Evolutionary conservation across 2,888 invertebrate species (phyloP), one percentile per base, ranked within the genome.

Genomic region (Hypselothyrea guttata): DNA sequence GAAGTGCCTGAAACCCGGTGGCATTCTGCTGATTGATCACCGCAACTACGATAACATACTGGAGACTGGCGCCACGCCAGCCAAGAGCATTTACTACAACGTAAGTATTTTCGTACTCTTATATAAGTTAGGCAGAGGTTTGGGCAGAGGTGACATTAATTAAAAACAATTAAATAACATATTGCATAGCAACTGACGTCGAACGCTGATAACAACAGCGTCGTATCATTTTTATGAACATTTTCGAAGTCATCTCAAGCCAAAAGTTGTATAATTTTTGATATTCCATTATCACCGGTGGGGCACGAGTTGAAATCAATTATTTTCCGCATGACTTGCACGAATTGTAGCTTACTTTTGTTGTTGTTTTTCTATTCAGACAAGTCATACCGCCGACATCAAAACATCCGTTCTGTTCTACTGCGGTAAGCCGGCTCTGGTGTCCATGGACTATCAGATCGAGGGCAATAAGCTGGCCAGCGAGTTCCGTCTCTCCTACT

Each of bases 1-100:
- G 70, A 92, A 92, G 75, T 95, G 96, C 88, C 92, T 97, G 2
- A 96, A 95, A 88, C 96, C 96, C 0, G 96, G 96, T 3, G 97
- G 97, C 0, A 91, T 96, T 9, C 90, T 97, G 38, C 90, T 97
- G 44, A 96, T 97, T 47, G 97, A 97, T 89, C 97, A 97, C 84
- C 93, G 97, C 84, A 97, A 97, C 88, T 97, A 96, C 72, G 97
- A 97, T 86, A 91, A 93, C 42, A 96, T 96, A 65, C 92, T 97
- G 69, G 93, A 93, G 53, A 92, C 92, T 11, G 96, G 97, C 4
- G 91, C 92, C 7, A 95, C 96, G 2, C 96, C 96, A 0, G 92
- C 94, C 28, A 95, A 95, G 88, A 96, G 95, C 83, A 94, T 97
- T 84, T 97, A 97, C 90, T 97, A 97, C 84, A 97, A 96, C 88